Base-by-base conservation (phyloP, 1,140 invertebrate genomes). In the Brachionus calyciflorus region DNA sequence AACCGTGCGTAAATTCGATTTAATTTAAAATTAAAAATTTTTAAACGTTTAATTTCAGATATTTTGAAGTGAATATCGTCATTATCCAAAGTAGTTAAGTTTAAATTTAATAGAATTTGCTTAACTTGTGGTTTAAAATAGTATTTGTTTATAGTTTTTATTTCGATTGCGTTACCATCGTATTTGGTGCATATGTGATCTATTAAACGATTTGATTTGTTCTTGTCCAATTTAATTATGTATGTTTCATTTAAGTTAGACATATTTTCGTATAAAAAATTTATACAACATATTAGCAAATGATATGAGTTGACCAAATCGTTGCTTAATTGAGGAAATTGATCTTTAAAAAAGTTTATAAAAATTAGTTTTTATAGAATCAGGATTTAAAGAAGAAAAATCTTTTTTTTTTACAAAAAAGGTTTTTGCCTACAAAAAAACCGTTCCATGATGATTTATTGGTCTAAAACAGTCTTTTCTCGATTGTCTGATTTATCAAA, bases 231-330 rank as follows among this genome's bases (percentile, higher is more conserved):
- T 44, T 41, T 30, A 19, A 44, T 28, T n/a, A 28, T 24, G 14
- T 19, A 24, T 44, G 40, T 19, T 44, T 65, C 6, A n/a, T 44
- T 65, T 24, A 44, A 65, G 26, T 46, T 44, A 24, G 41, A 19
- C 24, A 65, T 41, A 41, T 37, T 65, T 65, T 44, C 19, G 19
- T 65, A 65, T 21, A 65, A 21, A 21, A 41, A 44, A 19, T 65
- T 65, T n/a, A 65, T 21, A 44, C 60, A 65, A 24, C 60, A 65
- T 65, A 65, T 41, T 44, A 65, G 26, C 37, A 65, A 44, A 5
- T 44, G 33, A 24, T 65, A 65, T 24, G 60, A 65, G 30, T 65
- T 65, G 19, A 65, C 60, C 14, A 65, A 65, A 44, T 65, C 60
- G 41, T 41, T 65, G 60, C 40, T 44, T 65, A 65, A 44, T 1